phyloP scores from a whole-genome alignment of 2,888 invertebrate species.

The Nebria salina region DNA sequence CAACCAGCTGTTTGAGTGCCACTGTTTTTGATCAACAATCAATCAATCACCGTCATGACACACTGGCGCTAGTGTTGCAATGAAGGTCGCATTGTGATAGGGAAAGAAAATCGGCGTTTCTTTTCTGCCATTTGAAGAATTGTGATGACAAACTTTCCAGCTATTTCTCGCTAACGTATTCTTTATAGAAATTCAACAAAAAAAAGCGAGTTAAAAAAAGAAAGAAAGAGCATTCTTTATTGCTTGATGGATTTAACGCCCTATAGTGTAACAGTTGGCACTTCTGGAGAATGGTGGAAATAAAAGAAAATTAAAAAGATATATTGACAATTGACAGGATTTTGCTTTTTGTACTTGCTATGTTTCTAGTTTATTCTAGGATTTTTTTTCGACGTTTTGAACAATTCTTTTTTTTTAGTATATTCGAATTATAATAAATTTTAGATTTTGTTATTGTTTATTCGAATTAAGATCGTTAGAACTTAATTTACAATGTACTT shows the following conservation, averaged over 20 bases:
- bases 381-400: background rate
- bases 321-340: slow-evolving; percentile 18
- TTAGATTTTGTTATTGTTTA: background rate
- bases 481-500: background rate
- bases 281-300: background rate
- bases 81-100: slow-evolving; percentile 23
- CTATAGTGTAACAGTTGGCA: slow-evolving; percentile 13
- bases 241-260: slow-evolving; percentile 15
- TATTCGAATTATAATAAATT: background rate
- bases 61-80: slow-evolving; percentile 19
- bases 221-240: slow-evolving; percentile 15
- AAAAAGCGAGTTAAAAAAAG: background rate
- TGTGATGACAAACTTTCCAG: slow-evolving; percentile 6
- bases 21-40: slow-evolving; percentile 23
- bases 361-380: background rate
- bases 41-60: slow-evolving; percentile 21
- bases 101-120: slow-evolving; percentile 10
- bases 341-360: background rate
- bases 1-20: background rate
- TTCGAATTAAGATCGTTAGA: background rate
- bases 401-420: background rate
- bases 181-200: slow-evolving; percentile 14
- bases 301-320: slow-evolving; percentile 30
- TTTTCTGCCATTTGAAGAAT: background rate
- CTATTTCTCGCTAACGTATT: background rate